Percentiles rank a stretch among this genome's conserved stretches.
Evolutionary conservation across 2,113 vertebrate genomes (phyloP).

Genomic region (Rhipidura dahli): DNA sequence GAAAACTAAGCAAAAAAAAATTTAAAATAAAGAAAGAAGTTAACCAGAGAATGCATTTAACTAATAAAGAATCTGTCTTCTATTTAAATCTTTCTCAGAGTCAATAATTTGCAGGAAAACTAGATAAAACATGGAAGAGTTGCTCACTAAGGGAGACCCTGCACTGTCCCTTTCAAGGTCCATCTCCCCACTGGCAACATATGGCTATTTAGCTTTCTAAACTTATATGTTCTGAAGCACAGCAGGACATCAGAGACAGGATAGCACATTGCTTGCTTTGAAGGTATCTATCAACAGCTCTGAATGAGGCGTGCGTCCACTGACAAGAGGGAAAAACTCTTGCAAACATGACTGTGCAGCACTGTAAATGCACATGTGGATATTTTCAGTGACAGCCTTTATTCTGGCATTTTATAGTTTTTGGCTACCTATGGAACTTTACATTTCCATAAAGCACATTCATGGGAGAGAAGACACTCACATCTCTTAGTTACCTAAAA

Average conservation of each 20-base stretch:
- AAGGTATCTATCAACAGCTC: background rate
- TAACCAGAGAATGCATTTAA: background rate
- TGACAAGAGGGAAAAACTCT: background rate
- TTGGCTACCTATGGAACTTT: background rate
- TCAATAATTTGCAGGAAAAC: background rate
- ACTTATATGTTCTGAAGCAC: background rate
- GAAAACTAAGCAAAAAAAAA: background rate
- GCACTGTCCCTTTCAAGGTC: background rate
- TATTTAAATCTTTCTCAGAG: background rate
- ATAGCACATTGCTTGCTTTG: background rate
- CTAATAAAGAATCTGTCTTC: background rate
- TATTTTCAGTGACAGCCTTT: background rate
- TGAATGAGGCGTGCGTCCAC: background rate
- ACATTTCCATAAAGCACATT: background rate
- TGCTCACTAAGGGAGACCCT: background rate
- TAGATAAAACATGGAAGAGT: background rate
- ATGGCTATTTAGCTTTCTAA: background rate
- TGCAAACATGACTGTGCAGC: background rate
- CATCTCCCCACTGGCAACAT: background rate
- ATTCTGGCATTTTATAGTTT: background rate
- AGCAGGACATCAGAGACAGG: background rate
- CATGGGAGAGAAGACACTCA: background rate
- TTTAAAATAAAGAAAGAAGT: background rate
- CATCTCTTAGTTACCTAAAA: conserved; percentile 76
- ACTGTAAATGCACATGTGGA: background rate